Conservation (phyloP, 2,797 vertebrate species). For the Molothrus aeneus region DNA sequence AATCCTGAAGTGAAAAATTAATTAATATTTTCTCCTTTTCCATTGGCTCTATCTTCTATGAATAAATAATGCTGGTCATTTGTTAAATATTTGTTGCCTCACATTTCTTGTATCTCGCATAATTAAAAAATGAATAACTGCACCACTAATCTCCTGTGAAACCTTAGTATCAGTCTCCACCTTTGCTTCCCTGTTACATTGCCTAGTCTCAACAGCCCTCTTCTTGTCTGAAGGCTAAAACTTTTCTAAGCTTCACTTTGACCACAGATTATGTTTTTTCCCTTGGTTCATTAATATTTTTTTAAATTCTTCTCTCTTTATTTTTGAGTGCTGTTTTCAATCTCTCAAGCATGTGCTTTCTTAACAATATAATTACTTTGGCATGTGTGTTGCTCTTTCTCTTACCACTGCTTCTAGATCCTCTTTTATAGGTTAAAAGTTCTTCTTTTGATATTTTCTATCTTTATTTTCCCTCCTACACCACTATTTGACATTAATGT, state of each 20-base stretch:
- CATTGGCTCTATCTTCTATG: not conserved
- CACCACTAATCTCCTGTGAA: not conserved
- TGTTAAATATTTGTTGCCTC: constrained; percentile 38
- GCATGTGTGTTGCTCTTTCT: not conserved
- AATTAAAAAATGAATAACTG: constrained; percentile 19
- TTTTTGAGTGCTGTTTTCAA: not conserved
- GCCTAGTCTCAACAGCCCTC: not conserved
- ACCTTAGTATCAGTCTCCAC: not conserved
- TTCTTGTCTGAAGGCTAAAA: not conserved
- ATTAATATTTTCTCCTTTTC: constrained; percentile 20
- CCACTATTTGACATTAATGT: not conserved
- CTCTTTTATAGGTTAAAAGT: not conserved
- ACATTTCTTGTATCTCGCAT: not conserved
- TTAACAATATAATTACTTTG: not conserved
- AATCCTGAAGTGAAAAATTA: constrained; percentile 30
- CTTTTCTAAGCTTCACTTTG: not conserved
- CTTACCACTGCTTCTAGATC: not conserved
- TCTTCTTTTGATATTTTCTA: not conserved
- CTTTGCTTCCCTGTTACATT: not conserved
- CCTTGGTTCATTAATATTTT: not conserved
- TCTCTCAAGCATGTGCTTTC: not conserved
- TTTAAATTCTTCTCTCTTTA: not conserved
- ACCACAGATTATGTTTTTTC: not conserved
- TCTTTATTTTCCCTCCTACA: not conserved
- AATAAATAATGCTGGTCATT: constrained; percentile 1